Evolutionary conservation across 2,888 invertebrate species (phyloP).

Genomic region (Epinotia ramella): DNA sequence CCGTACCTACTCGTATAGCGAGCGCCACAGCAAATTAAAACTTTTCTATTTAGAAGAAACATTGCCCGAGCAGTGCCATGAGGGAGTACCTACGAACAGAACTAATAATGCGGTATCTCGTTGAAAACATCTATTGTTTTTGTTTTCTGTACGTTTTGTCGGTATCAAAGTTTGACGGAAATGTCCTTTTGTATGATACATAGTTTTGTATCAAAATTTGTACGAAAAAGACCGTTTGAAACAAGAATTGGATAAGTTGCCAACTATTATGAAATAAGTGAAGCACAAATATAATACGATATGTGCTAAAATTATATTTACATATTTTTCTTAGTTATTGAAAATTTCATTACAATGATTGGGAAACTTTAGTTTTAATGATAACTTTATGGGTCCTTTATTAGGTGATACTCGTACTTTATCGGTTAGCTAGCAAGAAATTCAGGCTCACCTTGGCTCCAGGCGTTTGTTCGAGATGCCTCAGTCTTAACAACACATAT

Average conservation of each 20-base stretch:
- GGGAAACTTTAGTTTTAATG: too few relatives aligned
- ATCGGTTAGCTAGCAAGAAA: background rate
- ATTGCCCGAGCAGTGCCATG: constrained; percentile 57
- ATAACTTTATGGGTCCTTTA: too few relatives aligned
- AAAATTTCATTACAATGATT: too few relatives aligned
- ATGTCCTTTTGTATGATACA: constrained; percentile 1
- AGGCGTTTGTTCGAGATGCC: background rate
- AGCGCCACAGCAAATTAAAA: constrained; percentile 71
- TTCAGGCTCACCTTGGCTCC: background rate
- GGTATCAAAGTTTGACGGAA: constrained; percentile 15
- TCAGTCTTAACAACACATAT: too few relatives aligned
- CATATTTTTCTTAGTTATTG: too few relatives aligned
- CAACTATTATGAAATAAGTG: background rate
- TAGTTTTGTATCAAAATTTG: background rate
- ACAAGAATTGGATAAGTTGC: constrained; percentile 6
- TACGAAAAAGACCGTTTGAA: background rate
- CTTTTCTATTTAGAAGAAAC: constrained; percentile 74
- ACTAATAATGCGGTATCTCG: constrained; percentile 57
- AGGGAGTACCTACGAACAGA: constrained; percentile 57
- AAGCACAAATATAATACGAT: background rate
- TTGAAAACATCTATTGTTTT: constrained; percentile 64
- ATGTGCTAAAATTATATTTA: background rate
- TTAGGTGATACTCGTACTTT: background rate
- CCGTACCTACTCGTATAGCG: constrained; percentile 33
- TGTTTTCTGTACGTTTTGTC: constrained; percentile 55